phyloP scores from a whole-genome alignment of 2,888 invertebrate genomes.

The Drosophila fulvimacula region DNA sequence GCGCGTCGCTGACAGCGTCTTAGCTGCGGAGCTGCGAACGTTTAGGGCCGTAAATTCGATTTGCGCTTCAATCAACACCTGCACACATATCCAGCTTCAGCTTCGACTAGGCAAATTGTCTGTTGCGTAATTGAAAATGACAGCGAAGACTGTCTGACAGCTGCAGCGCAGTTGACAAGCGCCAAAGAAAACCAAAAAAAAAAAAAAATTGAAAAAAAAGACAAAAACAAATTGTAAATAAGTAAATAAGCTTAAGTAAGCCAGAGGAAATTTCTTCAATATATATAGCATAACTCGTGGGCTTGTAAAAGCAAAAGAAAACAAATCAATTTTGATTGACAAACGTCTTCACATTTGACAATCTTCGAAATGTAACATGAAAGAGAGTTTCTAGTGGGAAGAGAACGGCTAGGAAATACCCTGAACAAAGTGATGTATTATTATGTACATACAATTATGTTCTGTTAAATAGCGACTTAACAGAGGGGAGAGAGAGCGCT shows the following conservation, averaged over 20 bases:
- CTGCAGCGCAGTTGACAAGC: constrained; percentile 20
- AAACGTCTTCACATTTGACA: constrained; percentile 6
- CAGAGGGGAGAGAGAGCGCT: too few relatives aligned
- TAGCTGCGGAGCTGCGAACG: constrained; percentile 26
- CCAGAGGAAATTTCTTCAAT: constrained; percentile 7
- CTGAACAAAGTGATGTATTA: too few relatives aligned
- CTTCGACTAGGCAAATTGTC: constrained; percentile 26
- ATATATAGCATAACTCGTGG: neutral
- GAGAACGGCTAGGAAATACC: neutral
- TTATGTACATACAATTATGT: too few relatives aligned
- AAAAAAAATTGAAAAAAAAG: neutral
- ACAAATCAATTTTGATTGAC: constrained; percentile 9
- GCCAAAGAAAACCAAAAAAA: neutral
- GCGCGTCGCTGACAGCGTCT: constrained; percentile 31
- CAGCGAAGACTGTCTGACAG: constrained; percentile 24
- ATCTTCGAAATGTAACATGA: neutral
- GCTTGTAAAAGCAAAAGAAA: neutral
- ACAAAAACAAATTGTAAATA: constrained; percentile 18
- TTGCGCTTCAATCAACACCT: constrained; percentile 69
- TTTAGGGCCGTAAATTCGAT: constrained; percentile 60
- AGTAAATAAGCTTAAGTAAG: constrained; percentile 13
- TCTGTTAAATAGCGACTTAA: too few relatives aligned
- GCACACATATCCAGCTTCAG: constrained; percentile 29
- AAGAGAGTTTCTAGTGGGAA: neutral
- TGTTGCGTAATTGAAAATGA: constrained; percentile 53